Evolutionary conservation across 2,888 invertebrate genomes (phyloP).

Genomic region (Calliopum simillimum): DNA sequence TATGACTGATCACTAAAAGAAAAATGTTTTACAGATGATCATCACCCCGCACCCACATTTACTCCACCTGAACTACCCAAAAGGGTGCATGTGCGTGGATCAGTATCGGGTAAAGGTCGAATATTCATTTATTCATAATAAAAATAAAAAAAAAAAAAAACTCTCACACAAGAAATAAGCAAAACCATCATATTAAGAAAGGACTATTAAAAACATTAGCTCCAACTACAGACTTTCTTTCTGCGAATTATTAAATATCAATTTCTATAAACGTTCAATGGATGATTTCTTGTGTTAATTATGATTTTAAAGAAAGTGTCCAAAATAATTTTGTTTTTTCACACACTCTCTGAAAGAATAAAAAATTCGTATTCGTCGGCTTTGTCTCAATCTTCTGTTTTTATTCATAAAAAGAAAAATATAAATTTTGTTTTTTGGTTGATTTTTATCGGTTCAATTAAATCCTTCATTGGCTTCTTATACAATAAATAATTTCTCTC

Average conservation of each 20-base stretch:
- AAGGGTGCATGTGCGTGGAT: conserved; percentile 98
- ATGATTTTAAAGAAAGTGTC: conserved; percentile 1
- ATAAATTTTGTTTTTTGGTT: conserved; percentile 38
- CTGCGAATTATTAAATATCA: neutral
- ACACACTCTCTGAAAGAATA: too few species aligned
- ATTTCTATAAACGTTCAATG: neutral
- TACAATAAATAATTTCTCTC: neutral
- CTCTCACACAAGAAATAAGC: neutral
- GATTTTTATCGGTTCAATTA: conserved; percentile 33
- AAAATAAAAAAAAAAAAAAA: conserved; percentile 31
- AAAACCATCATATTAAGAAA: conserved; percentile 14
- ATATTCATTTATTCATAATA: conserved; percentile 30
- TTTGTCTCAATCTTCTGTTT: conserved; percentile 25
- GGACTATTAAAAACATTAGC: conserved; percentile 31
- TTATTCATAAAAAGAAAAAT: too few species aligned
- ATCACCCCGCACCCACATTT: conserved; percentile 97
- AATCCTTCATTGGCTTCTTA: conserved; percentile 21
- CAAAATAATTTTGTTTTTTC: too few species aligned
- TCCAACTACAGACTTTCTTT: conserved; percentile 15
- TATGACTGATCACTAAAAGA: conserved; percentile 42
- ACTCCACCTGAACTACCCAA: conserved; percentile 99
- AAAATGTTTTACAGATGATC: conserved; percentile 89
- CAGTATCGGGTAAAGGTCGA: conserved; percentile 66
- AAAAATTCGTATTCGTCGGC: conserved; percentile 13
- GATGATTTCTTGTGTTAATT: conserved; percentile 4